Evolutionary conservation across 2,888 invertebrate species (phyloP).

Genomic region (Amphipoea lucens): DNA sequence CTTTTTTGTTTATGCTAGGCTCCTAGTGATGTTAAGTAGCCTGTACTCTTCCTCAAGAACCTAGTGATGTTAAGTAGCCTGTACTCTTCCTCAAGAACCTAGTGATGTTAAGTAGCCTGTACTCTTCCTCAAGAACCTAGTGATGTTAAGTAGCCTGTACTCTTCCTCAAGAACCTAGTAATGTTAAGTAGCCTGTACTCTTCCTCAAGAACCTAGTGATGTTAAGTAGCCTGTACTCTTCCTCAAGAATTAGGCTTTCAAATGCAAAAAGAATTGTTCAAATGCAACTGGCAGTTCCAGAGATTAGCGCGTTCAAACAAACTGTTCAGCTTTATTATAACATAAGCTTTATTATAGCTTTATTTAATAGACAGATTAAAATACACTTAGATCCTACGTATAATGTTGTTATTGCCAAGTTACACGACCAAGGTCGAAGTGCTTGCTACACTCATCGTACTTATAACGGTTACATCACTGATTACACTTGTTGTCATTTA

Average conservation of each 20-base stretch:
- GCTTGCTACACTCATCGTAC: background rate
- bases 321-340: background rate
- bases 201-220: background rate
- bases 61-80: background rate
- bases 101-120: background rate
- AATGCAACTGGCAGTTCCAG: background rate
- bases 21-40: background rate
- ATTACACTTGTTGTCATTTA: background rate
- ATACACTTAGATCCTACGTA: background rate
- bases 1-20: background rate
- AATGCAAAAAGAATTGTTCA: background rate
- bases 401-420: background rate
- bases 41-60: background rate
- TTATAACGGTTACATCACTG: background rate
- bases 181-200: background rate
- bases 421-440: background rate
- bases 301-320: background rate
- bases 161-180: background rate
- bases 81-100: background rate
- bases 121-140: background rate
- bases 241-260: background rate
- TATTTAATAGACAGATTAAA: background rate
- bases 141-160: background rate
- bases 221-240: background rate
- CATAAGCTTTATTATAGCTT: too few species aligned